Conservation (phyloP, 2,113 vertebrate genomes). For the Vulpes vulpes region DNA sequence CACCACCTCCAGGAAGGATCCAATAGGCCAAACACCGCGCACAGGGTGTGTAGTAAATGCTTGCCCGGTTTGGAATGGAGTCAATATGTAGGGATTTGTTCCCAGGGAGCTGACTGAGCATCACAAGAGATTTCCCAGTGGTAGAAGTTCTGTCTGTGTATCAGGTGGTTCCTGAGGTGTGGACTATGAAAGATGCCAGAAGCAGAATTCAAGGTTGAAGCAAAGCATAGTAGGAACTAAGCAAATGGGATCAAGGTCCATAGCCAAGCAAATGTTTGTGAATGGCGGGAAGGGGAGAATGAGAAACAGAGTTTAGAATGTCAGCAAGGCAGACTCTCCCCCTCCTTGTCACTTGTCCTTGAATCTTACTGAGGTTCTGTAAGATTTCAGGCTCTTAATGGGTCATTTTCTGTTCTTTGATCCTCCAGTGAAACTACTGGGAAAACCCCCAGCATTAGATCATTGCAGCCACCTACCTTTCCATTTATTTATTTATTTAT, state of each 20-base stretch:
- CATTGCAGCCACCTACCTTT: background rate
- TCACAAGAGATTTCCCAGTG: background rate
- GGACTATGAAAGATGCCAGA: background rate
- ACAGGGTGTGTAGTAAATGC: background rate
- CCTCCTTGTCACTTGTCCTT: background rate
- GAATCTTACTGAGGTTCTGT: background rate
- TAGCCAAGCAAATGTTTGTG: background rate
- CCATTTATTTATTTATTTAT: background rate
- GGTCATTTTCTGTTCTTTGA: constrained; percentile 9
- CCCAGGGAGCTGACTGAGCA: background rate
- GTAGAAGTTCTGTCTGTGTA: constrained; percentile 13
- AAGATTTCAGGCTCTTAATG: background rate
- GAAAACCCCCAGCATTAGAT: background rate
- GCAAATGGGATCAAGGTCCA: background rate
- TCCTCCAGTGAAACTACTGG: background rate
- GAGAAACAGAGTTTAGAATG: background rate
- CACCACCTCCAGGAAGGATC: background rate
- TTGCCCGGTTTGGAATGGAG: background rate
- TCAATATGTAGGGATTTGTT: background rate
- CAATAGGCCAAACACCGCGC: background rate
- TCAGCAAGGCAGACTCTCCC: background rate
- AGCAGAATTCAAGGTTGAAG: background rate
- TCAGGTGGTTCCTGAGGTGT: background rate
- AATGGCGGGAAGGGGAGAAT: background rate
- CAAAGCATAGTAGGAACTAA: background rate